phyloP scores from a whole-genome alignment of 1,140 invertebrate genomes.

The Bombus terrestris region DNA sequence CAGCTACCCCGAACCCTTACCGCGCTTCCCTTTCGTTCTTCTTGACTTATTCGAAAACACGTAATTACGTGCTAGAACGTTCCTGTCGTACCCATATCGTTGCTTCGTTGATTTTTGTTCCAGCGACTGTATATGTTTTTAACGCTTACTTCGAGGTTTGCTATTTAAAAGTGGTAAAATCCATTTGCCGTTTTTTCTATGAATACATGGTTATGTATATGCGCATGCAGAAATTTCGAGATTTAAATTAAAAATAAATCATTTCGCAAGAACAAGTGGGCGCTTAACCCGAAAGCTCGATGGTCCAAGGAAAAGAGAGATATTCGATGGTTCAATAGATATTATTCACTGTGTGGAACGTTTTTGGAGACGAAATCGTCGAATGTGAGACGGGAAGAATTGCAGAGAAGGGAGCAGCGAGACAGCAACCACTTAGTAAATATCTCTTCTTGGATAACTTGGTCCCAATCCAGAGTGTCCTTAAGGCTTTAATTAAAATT shows the following conservation, averaged over 20 bases:
- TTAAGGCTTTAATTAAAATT: conserved; percentile 20
- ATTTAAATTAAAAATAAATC: neutral
- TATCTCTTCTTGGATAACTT: neutral
- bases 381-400: too few relatives aligned
- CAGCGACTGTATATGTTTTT: neutral
- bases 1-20: too few relatives aligned
- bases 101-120: neutral
- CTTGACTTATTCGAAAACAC: conserved; percentile 6
- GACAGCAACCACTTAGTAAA: neutral
- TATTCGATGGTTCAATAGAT: neutral
- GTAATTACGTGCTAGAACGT: conserved; percentile 15
- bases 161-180: neutral
- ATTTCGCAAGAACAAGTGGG: neutral
- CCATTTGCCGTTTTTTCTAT: too few relatives aligned
- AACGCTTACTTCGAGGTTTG: neutral
- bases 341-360: neutral
- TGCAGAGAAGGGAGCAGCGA: neutral
- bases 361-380: neutral
- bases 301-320: too few relatives aligned
- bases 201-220: too few relatives aligned
- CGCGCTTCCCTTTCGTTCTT: neutral
- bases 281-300: neutral
- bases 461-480: neutral
- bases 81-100: neutral
- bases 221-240: too few relatives aligned